Conservation (phyloP, 2,113 vertebrate genomes). For the Psittacara wagleri region DNA sequence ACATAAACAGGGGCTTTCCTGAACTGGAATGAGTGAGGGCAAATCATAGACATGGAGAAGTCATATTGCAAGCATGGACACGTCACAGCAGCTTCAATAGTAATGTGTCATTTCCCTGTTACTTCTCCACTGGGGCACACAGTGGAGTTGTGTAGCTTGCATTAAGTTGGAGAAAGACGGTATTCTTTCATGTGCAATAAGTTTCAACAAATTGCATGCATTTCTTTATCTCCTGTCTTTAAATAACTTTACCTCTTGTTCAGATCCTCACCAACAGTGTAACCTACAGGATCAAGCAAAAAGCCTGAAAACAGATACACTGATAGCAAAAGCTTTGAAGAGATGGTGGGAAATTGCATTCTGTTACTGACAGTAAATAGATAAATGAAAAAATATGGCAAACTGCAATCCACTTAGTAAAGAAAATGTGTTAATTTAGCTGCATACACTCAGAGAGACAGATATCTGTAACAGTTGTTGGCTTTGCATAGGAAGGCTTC, state of each 20-base stretch:
- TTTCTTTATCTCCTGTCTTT: slow-evolving; percentile 38
- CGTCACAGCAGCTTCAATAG: slow-evolving; percentile 45
- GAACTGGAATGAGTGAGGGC: background rate
- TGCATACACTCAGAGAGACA: background rate
- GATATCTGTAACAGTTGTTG: slow-evolving; percentile 17
- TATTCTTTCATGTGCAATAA: slow-evolving; percentile 60
- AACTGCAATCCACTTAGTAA: slow-evolving; percentile 4
- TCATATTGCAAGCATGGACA: slow-evolving; percentile 2
- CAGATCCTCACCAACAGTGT: background rate
- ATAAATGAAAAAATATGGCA: background rate
- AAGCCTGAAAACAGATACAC: background rate
- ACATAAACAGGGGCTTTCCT: slow-evolving; percentile 23
- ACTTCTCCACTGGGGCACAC: slow-evolving; percentile 24
- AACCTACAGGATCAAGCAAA: background rate
- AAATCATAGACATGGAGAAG: background rate
- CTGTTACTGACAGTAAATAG: background rate
- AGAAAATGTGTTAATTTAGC: background rate
- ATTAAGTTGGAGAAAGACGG: background rate
- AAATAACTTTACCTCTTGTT: background rate
- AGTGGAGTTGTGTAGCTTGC: background rate
- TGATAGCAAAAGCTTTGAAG: background rate
- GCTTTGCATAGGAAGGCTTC: slow-evolving; percentile 26
- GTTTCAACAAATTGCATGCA: slow-evolving; percentile 56
- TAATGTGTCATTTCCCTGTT: slow-evolving; percentile 22
- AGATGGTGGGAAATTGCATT: background rate